Evolutionary conservation across 2,888 invertebrate species (phyloP).

Genomic region (Pollenia angustigena): DNA sequence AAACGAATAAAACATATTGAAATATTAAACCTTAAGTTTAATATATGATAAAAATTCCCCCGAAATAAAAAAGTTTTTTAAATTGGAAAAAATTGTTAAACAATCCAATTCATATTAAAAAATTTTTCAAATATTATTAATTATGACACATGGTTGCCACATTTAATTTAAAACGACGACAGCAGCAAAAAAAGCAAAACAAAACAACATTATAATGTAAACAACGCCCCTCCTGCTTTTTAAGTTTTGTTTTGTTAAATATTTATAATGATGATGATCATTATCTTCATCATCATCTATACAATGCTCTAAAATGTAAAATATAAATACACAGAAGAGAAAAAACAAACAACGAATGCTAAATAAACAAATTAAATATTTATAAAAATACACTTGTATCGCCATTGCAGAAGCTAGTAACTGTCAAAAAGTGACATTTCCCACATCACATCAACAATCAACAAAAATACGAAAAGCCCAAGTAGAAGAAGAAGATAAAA

Average conservation of each 20-base stretch:
- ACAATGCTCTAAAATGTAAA: slow-evolving; percentile 31
- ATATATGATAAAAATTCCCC: not conserved
- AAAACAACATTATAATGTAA: slow-evolving; percentile 40
- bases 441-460: slow-evolving; percentile 79
- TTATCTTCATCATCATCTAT: slow-evolving; percentile 38
- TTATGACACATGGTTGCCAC: slow-evolving; percentile 70
- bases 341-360: slow-evolving; percentile 49
- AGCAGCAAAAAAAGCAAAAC: slow-evolving; percentile 29
- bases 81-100: slow-evolving; percentile 1
- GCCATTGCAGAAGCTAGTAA: slow-evolving; percentile 74
- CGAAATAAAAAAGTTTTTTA: not conserved
- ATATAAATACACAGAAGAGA: not conserved
- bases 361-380: slow-evolving; percentile 74
- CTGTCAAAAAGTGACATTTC: slow-evolving; percentile 82
- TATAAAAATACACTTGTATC: slow-evolving; percentile 72
- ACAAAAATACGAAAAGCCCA: slow-evolving; percentile 27
- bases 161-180: slow-evolving; percentile 52
- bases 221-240: slow-evolving; percentile 52
- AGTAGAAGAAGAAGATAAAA: slow-evolving; percentile 38
- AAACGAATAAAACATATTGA: slow-evolving; percentile 1
- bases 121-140: slow-evolving; percentile 46
- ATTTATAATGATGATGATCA: slow-evolving; percentile 44
- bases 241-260: slow-evolving; percentile 41
- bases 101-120: slow-evolving; percentile 28
- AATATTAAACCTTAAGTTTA: not conserved